Evolutionary conservation across 2,797 vertebrate species (phyloP), one percentile per base, ranked within the genome.

Genomic region (Anas bernieri): DNA sequence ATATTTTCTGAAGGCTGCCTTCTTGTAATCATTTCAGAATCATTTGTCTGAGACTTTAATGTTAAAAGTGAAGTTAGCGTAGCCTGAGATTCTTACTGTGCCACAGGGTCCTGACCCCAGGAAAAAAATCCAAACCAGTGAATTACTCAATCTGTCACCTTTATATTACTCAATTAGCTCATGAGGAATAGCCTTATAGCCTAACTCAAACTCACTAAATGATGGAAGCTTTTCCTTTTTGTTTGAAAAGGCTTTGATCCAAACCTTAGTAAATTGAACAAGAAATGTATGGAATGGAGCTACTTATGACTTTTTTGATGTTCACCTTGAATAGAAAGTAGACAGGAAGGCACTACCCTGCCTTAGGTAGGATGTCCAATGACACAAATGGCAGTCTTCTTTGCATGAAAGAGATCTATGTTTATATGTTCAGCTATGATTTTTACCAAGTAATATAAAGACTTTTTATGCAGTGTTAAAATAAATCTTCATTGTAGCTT

Each of bases 331-430:
- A 35, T 63, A 33, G 25, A 79, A 35, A 16, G 39, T 4, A 86
- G 50, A 61, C 5, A 61, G 43, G 15, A 85, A 63, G 31, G 26
- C 9, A 25, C 5, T n/a, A 66, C 72, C 46, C 28, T 37, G 13
- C 55, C 84, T 54, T 25, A 25, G 17, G 25, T 23, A 21, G 14
- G 17, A 66, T 73, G 62, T 16, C 17, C 13, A 62, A 1, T 3
- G 1, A 12, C 4, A 7, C 4, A 11, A 5, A 7, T 1, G 8
- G 12, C 33, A 26, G 4, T 7, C 43, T n/a, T 30, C 8, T 35
- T 68, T 43, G 22, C 48, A 7, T 68, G 17, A 8, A 55, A 63
- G 31, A 54, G 3, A 16, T 28, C 20, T 50, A 0, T 45, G 30
- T 62, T 66, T 79, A 46, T 6, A 30, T 0, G 0, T 55, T 70